These are phyloP conservation scores for Macrosiphum euphorbiae DNA, from an alignment of 2,888 invertebrate species.

Conservation along the genomic window DNA sequence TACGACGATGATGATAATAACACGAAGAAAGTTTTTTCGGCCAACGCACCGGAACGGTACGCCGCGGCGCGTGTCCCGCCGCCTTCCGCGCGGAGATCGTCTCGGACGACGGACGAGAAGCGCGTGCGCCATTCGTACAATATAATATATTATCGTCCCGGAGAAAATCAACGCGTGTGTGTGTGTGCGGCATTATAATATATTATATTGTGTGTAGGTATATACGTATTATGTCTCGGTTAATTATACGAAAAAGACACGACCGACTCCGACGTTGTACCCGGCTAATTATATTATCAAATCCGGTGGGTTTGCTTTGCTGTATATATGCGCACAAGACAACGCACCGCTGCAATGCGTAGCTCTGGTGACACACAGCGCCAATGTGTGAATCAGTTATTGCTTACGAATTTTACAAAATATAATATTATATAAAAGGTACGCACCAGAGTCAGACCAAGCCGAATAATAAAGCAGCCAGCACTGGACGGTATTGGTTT, in stretches of 20 bases:
- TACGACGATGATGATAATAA: not conserved
- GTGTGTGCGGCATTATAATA: not conserved
- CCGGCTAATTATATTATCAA: not conserved
- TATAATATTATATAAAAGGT: not conserved
- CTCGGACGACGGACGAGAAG: constrained; percentile 24
- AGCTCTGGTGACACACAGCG: not conserved
- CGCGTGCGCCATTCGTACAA: not conserved
- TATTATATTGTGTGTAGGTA: not conserved
- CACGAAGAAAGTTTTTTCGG: constrained; percentile 47
- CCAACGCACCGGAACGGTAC: constrained; percentile 57
- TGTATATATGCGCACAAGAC: not conserved
- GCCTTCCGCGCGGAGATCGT: constrained; percentile 28
- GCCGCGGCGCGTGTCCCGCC: constrained; percentile 57
- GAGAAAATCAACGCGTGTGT: not conserved
- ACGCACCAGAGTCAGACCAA: not conserved
- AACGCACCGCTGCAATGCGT: no score
- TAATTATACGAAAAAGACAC: not conserved
- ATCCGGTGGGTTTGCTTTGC: not conserved
- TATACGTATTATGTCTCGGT: not conserved
- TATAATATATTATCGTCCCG: not conserved
- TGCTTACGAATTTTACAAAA: not conserved
- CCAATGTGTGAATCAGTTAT: not conserved
- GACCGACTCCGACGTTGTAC: not conserved
- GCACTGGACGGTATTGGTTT: no score
- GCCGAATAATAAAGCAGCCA: not conserved